Base-by-base conservation (phyloP, 1,140 invertebrate species). In the Matsumurasca onukii region DNA sequence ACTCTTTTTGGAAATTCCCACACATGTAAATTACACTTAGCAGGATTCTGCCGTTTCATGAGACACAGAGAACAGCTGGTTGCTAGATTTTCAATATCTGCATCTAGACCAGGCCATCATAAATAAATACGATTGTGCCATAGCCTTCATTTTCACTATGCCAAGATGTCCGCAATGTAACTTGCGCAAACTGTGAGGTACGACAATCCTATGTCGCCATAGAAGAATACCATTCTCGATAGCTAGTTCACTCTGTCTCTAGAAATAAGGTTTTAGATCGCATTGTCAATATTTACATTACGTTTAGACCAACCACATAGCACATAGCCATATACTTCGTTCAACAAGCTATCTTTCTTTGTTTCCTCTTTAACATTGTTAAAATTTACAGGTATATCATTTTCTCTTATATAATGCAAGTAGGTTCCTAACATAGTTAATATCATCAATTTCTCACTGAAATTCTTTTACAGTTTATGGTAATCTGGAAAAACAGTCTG, bases 401-500 rank as follows among this genome's bases (percentile, higher is more conserved):
- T 64, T 34, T 34, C 31, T 17, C n/a, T 17, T 22, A 64, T 64
- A 34, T 31, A 34, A 27, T 64, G 62, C 39, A 64, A 64, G 34
- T 64, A 64, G 20, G 62, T 34, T 31, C 25, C 62, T n/a, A n/a
- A 64, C 62, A 64, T 64, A 64, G 3, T 64, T 45, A 29, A 64
- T n/a, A 5, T 64, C 25, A 17, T 64, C 62, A 20, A 12, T 20
- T 12, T 64, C 62, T 31, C 31, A 64, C 31, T 39, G 31, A 20
- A 64, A 64, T 22, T 34, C 62, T 64, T 64, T 64, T 64, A 64
- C 62, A 64, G 31, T 64, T 31, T 31, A 31, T 66, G 48, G 74
- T 13, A 67, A 59, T 15, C 75, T 63, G 1, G 74, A 76, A 45
- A 75, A 68, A 12, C 66, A 70, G 30, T 77, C 76, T 0, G 71